Evolutionary conservation across 2,113 vertebrate genomes (phyloP), one percentile per base, ranked within the genome.

Genomic region (Xenotilapia flavipinnis): DNA sequence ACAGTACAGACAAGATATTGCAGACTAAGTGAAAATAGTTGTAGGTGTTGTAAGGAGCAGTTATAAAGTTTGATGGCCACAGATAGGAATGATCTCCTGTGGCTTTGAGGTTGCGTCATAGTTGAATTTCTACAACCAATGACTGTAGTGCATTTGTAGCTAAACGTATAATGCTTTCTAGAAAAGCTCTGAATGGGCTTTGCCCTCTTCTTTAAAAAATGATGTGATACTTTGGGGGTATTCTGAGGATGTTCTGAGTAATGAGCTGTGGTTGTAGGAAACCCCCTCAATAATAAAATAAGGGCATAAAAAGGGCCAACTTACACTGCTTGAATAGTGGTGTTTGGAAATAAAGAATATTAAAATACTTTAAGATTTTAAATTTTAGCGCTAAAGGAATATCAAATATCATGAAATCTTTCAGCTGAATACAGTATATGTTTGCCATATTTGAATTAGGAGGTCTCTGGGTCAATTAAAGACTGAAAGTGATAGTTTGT

Each of bases 391-490:
- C 70, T 28, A 75, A 75, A 45, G 0, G 40, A 73, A 47, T 26
- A 47, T 28, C 9, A 75, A 28, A 0, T 19, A 0, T 75, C 40
- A 47, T 19, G 0, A 11, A 3, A 5, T 0, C 2, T 31, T 28
- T 47, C 14, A 75, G 42, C 15, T 75, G 14, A 75, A 47, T 28
- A 73, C 9, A 1, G 40, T 47, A 47, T 11, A 73, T 47, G 42
- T 14, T 73, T 73, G 2, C 14, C 21, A 47, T 17, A 47, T 73
- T 28, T 75, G 28, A 47, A 17, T 0, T 11, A 77, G 26, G 40
- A 42, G 19, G 2, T 53, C 31, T 45, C 6, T 45, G 1, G 9
- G 6, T 13, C 33, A n/a, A 60, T 73, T 21, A 49, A 56, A 33
- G 15, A 31, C 26, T n/a, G 73, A 49, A 45, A 28, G 68, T 45